Percentiles rank a stretch among this genome's conserved stretches.
phyloP scores from a whole-genome alignment of 2,113 vertebrate genomes.

The Nyctibius bracteatus region DNA sequence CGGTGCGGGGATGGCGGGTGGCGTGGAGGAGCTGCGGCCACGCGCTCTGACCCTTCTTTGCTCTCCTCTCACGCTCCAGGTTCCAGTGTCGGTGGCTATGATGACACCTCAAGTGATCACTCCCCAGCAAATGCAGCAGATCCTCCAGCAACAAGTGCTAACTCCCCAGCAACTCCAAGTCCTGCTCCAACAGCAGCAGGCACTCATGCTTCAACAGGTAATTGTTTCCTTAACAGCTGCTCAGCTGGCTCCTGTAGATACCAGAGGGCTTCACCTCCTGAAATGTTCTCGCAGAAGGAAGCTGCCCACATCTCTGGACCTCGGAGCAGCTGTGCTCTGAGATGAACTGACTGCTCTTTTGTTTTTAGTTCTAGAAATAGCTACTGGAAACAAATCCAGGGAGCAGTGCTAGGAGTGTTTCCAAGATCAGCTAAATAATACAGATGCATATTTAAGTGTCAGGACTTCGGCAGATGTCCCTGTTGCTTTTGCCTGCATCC shows the following conservation, averaged over 20 bases:
- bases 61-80: constrained; percentile 71
- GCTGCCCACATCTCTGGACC: neutral
- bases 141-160: constrained; percentile 99
- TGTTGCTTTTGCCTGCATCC: neutral
- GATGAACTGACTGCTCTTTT: neutral
- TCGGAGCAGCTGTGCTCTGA: neutral
- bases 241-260: fast-evolving
- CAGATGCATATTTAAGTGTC: constrained; percentile 49
- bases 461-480: constrained; percentile 29
- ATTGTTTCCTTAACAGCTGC: constrained; percentile 7
- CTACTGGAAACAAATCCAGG: constrained; percentile 31
- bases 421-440: constrained; percentile 13
- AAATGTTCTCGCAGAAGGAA: neutral
- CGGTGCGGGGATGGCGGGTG: fast-evolving
- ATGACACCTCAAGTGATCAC: constrained; percentile 99
- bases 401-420: constrained; percentile 26
- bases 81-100: constrained; percentile 99
- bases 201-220: constrained; percentile 99
- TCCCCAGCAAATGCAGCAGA: constrained; percentile 99
- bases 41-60: neutral
- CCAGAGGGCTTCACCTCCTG: fast-evolving
- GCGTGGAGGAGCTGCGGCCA: neutral
- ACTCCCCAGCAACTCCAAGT: constrained; percentile 99
- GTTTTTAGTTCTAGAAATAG: constrained; percentile 45
- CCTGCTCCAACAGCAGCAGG: constrained; percentile 98